Base-by-base conservation (phyloP, 2,888 invertebrate genomes). In the Halocaridina rubra region DNA sequence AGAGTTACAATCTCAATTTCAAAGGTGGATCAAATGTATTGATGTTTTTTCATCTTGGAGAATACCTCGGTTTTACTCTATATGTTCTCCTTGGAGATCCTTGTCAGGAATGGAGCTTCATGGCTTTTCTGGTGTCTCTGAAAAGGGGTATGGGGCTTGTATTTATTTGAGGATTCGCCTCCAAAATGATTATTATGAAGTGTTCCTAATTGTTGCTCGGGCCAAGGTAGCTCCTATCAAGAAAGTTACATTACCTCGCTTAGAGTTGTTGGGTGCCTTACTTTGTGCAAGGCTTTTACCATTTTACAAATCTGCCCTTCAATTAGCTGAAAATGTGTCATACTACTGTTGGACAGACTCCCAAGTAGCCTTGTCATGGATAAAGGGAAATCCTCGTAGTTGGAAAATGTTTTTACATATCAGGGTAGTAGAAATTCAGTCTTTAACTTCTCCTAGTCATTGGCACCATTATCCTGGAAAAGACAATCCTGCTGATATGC, bases 231-330 rank as follows among this genome's bases (percentile, higher is more conserved):
- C 81, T 7, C 80, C 88, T 19, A 13, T 85, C 19, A 88, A 86
- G 29, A 69, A 27, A n/a, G 39, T 88, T n/a, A 81, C 85, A 10
- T 33, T 88, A 1, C 82, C 88, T 32, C 78, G 86, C 0, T 71
- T 88, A n/a, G 87, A 87, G 33, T 67, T 87, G 24, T 22, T 87
- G 22, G 82, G 64, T 30, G n/a, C n/a, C n/a, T n/a, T n/a, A n/a
- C n/a, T n/a, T n/a, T 61, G 24, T 46, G 86, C 77, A 24, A 69
- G 86, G 13, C 29, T 81, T 67, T 46, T 80, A 33, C 24, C 13
- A n/a, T 78, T 72, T 74, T 69, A 81, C 8, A 80, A 59, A 10
- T 33, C n/a, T 5, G 81, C 79, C n/a, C n/a, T n/a, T n/a, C n/a
- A n/a, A n/a, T n/a, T n/a, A n/a, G n/a, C n/a, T n/a, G n/a, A n/a